These are phyloP conservation scores for Drosophila mettleri DNA, from an alignment of 2,888 invertebrate genomes.

Conservation along the genomic window DNA sequence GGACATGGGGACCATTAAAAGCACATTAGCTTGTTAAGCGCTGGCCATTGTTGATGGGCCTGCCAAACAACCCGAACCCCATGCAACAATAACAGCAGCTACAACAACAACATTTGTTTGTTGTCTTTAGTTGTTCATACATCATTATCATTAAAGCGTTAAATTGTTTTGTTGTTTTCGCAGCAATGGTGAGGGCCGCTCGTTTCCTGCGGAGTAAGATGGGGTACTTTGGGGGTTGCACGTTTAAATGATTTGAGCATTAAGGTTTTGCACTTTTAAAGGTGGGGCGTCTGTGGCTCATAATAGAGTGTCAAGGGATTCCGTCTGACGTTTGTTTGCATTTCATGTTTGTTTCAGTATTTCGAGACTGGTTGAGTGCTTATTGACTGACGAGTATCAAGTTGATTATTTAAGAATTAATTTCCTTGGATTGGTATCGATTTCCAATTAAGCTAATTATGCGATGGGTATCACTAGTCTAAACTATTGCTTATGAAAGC, in stretches of 20 bases:
- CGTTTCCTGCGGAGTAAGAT: conserved; percentile 17
- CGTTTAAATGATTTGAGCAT: conserved; percentile 56
- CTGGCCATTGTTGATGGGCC: conserved; percentile 51
- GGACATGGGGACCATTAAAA: conserved; percentile 74
- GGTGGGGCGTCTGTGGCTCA: conserved; percentile 10
- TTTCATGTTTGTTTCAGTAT: conserved; percentile 1
- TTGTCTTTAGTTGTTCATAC: conserved; percentile 77
- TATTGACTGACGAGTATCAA: conserved; percentile 22
- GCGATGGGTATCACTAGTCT: not conserved
- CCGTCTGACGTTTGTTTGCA: conserved; percentile 7
- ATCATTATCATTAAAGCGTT: conserved; percentile 80
- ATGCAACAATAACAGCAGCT: conserved; percentile 38
- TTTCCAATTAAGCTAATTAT: not conserved
- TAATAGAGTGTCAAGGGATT: conserved; percentile 55
- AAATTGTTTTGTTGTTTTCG: conserved; percentile 73
- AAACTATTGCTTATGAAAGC: too few relatives aligned
- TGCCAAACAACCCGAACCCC: conserved; percentile 2
- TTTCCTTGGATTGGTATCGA: not conserved
- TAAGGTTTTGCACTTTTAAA: conserved; percentile 42
- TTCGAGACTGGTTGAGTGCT: conserved; percentile 4
- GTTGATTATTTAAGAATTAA: conserved; percentile 11
- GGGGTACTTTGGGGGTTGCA: conserved; percentile 14
- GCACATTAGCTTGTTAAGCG: conserved; percentile 79
- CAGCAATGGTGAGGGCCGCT: conserved; percentile 18
- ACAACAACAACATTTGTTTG: conserved; percentile 63